Evolutionary conservation across 2,888 invertebrate species (phyloP), one percentile per base, ranked within the genome.

Genomic region (Creontiades dilutus): DNA sequence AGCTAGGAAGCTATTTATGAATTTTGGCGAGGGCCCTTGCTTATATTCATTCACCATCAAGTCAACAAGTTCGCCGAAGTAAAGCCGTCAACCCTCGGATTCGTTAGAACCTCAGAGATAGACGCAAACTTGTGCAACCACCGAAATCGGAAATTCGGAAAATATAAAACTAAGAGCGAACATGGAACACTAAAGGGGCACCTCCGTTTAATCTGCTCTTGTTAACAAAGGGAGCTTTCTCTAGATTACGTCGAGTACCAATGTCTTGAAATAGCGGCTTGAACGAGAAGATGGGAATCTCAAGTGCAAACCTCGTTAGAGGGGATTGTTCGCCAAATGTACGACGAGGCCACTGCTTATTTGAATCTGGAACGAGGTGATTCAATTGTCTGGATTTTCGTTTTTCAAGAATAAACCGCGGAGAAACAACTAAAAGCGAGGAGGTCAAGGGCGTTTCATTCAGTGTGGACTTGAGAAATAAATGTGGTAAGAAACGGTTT

Each of bases 321-420:
- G 68, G 27, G 23, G 68, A 68, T 11, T 68, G 68, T 68, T 68
- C 68, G 23, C 68, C 68, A 23, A 68, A 68, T 23, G 19, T 68
- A 68, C 68, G 23, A 19, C 68, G 23, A 68, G 68, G 68, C 68
- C 68, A 23, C 23, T 12, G 68, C 23, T 68, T 68, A 68, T 68
- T 27, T 68, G 68, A 68, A 68, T 68, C 68, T 23, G 23, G 68
- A 68, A 68, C 68, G 68, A 68, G 68, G 68, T 68, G 68, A 68
- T 68, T 68, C 11, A 19, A 23, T 68, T 68, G 68, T 68, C 23
- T 68, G 68, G 5, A 27, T 68, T 68, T 68, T 7, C 9, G 23
- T 23, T 68, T 68, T 68, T 23, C 68, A 23, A 68, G 23, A 68
- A 23, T 68, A 61, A 16, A 61, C 16, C n/a, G 61, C 61, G 2